A percentile compares a stretch with the other conserved stretches of the same genome.
Evolutionary conservation across 2,797 vertebrate genomes (phyloP).

Genomic region (Micropoecilia bifurca): DNA sequence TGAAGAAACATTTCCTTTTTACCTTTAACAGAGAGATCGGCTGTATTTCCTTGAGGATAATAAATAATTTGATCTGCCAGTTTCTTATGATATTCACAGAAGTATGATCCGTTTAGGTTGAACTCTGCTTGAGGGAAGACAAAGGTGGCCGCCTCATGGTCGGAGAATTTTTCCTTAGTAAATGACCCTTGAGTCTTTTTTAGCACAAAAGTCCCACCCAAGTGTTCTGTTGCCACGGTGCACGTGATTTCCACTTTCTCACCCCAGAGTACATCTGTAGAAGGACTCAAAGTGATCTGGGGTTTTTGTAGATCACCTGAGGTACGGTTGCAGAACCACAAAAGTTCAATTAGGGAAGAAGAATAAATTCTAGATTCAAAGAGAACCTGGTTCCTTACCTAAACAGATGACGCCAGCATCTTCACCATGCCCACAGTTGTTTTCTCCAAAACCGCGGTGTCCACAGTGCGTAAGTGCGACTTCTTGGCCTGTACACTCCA

Average conservation of each 20-base stretch:
- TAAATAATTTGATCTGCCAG: constrained; percentile 50
- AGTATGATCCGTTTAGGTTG: constrained; percentile 64
- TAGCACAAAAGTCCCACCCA: constrained; percentile 67
- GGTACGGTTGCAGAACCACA: not conserved
- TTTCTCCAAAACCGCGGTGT: constrained; percentile 53
- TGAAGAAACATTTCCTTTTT: not conserved
- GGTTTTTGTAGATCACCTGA: constrained; percentile 68
- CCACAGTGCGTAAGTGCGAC: constrained; percentile 51
- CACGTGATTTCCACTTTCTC: constrained; percentile 72
- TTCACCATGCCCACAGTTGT: constrained; percentile 71
- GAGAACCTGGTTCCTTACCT: constrained; percentile 51
- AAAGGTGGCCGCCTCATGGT: constrained; percentile 55
- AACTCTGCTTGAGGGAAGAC: constrained; percentile 57
- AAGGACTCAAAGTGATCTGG: constrained; percentile 58
- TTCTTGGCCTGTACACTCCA: constrained; percentile 68
- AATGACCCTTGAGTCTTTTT: constrained; percentile 51
- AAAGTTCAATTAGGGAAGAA: not conserved
- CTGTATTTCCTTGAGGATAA: constrained; percentile 61
- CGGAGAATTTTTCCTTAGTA: constrained; percentile 57
- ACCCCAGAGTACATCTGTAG: constrained; percentile 62
- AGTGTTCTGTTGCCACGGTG: constrained; percentile 50
- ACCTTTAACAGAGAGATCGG: constrained; percentile 65
- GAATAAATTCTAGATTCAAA: not conserved
- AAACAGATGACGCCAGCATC: constrained; percentile 74
- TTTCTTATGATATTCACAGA: constrained; percentile 77